Percentiles rank a stretch among this genome's conserved stretches.
Conservation (phyloP, 2,113 vertebrate species). For the Alouatta palliata region DNA sequence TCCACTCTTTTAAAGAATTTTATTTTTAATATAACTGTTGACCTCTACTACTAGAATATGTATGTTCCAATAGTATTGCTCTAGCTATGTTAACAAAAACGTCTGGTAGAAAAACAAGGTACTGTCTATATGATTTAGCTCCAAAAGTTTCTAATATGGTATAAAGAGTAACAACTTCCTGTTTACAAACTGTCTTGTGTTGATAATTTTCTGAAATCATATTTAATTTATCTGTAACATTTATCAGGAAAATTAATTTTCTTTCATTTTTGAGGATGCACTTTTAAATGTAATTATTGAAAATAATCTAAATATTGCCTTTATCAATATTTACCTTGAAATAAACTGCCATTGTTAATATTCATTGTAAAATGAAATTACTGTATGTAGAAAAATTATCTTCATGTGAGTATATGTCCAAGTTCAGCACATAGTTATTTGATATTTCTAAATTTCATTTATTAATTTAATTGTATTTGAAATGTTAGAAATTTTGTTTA, state of each 20-base stretch:
- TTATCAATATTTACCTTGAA: not conserved
- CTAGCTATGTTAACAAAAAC: not conserved
- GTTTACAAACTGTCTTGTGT: not conserved
- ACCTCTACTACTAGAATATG: not conserved
- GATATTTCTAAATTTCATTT: slow-evolving; percentile 48
- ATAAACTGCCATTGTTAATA: not conserved
- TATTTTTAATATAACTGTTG: not conserved
- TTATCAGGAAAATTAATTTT: not conserved
- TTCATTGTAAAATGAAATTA: not conserved
- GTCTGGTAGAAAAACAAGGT: not conserved
- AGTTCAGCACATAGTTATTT: slow-evolving; percentile 10
- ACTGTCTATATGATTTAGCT: not conserved
- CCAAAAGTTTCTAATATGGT: not conserved
- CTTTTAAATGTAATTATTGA: not conserved
- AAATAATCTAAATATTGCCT: not conserved
- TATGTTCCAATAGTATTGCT: not conserved
- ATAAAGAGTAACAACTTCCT: not conserved
- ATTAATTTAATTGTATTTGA: slow-evolving; percentile 31
- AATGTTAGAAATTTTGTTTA: slow-evolving; percentile 33
- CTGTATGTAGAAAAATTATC: not conserved
- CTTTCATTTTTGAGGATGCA: not conserved
- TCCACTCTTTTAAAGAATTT: not conserved
- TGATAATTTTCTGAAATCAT: not conserved
- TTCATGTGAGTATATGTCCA: not conserved
- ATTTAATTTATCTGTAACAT: not conserved